A percentile compares a stretch with the other conserved stretches of the same genome.
These are phyloP conservation scores for Trachymyrmex septentrionalis DNA, from an alignment of 1,140 invertebrate species.

Conservation along the genomic window DNA sequence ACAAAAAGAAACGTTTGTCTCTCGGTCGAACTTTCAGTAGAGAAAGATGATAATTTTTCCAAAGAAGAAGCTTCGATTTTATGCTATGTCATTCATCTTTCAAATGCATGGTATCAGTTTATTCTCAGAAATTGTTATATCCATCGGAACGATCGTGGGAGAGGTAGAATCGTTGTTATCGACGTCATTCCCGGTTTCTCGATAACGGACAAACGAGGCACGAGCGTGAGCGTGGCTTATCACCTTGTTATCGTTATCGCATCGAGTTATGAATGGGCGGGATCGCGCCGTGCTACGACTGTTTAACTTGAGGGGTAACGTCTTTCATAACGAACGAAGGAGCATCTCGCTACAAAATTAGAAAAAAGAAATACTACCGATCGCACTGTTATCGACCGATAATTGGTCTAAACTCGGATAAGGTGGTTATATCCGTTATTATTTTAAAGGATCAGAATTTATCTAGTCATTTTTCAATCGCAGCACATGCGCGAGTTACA, in stretches of 20 bases:
- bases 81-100: background rate
- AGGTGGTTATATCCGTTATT: background rate
- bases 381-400: constrained; percentile 10
- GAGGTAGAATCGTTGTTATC: background rate
- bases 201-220: constrained; percentile 52
- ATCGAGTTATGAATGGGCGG: constrained; percentile 78
- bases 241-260: constrained; percentile 70
- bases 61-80: background rate
- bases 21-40: background rate
- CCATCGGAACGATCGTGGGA: background rate
- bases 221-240: constrained; percentile 61
- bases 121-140: constrained; percentile 24
- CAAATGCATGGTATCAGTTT: background rate
- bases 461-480: background rate
- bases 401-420: constrained; percentile 27
- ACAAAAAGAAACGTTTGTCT: background rate
- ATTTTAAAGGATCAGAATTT: constrained; percentile 28
- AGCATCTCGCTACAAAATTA: constrained; percentile 2
- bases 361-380: background rate
- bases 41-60: background rate
- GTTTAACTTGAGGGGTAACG: constrained; percentile 29
- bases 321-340: constrained; percentile 17
- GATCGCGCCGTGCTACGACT: constrained; percentile 48
- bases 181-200: constrained; percentile 20
- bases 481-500: background rate